Base-by-base conservation (phyloP, 1,140 invertebrate genomes). In the Drosophila kohkoa region DNA sequence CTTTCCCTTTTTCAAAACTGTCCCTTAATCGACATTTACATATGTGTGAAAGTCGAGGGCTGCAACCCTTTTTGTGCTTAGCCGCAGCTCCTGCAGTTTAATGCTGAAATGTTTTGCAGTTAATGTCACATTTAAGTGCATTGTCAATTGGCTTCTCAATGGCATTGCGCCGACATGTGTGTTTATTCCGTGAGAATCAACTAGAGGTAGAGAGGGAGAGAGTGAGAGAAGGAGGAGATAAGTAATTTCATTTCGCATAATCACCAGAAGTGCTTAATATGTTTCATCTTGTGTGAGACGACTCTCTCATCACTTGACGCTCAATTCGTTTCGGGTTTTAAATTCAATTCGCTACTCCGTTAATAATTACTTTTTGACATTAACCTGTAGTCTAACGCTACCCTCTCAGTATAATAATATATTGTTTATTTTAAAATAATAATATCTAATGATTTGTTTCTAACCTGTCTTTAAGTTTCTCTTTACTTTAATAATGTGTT, bases 111-210 rank as follows among this genome's bases (percentile, higher is more conserved):
- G 69, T 32, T 72, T 64, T 76, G 68, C 62, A 64, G 79, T 72
- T 64, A 77, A 67, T 71, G 73, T 55, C 73, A 71, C 77, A 86
- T 85, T 88, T 85, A 88, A 88, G 81, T 85, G 81, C 68, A 70
- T 70, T 81, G 85, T 89, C 83, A 88, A 89, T 89, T 88, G 82
- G 75, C 71, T 75, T 81, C 80, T 85, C 81, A 85, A 88, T 89
- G 72, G 69, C 57, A 60, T 60, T 11, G 38, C 46, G 60, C 13
- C 28, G 5, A n/a, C 11, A 13, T 25, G 15, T 67, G n/a, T 15
- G 16, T 45, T 54, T 30, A 13, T 35, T 55, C 38, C 11, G 45
- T 15, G 38, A 43, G 45, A 58, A 10, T 51, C 49, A 58, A 7
- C 6, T 3, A 35, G 30, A 49, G 15, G 2, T 28, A 35, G 45